Percentiles rank a stretch among this genome's conserved stretches.
These are phyloP conservation scores for Sibirionetta formosa DNA, from an alignment of 2,797 vertebrate species.

Conservation along the genomic window DNA sequence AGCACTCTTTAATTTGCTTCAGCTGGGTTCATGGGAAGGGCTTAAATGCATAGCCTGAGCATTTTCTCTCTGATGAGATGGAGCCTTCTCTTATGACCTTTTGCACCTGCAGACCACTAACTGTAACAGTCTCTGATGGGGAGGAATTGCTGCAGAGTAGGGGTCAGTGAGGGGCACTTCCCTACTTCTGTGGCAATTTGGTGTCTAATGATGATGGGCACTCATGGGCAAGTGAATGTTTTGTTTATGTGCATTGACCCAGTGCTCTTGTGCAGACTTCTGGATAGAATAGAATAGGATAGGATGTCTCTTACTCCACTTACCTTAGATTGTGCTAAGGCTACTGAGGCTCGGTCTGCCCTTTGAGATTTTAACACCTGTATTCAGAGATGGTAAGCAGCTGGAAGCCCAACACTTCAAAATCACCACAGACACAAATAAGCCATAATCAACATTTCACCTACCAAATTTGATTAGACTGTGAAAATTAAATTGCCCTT, in stretches of 20 bases:
- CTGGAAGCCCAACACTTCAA: background rate
- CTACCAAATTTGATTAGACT: background rate
- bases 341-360: background rate
- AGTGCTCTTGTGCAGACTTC: background rate
- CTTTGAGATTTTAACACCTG: background rate
- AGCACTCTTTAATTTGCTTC: background rate
- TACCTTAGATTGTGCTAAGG: background rate
- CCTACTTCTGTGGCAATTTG: background rate
- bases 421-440: background rate
- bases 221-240: background rate
- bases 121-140: background rate
- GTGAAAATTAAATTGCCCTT: background rate
- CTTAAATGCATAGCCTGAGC: background rate
- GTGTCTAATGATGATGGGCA: background rate
- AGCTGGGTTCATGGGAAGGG: background rate
- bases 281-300: background rate
- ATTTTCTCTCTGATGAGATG: background rate
- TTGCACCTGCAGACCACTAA: background rate
- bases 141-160: background rate
- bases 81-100: background rate
- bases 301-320: background rate
- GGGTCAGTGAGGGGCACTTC: background rate
- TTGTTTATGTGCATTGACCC: accelerated
- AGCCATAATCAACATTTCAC: background rate
- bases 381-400: background rate